Base-by-base conservation (phyloP, 2,113 vertebrate species). In the Indicator maculatus region DNA sequence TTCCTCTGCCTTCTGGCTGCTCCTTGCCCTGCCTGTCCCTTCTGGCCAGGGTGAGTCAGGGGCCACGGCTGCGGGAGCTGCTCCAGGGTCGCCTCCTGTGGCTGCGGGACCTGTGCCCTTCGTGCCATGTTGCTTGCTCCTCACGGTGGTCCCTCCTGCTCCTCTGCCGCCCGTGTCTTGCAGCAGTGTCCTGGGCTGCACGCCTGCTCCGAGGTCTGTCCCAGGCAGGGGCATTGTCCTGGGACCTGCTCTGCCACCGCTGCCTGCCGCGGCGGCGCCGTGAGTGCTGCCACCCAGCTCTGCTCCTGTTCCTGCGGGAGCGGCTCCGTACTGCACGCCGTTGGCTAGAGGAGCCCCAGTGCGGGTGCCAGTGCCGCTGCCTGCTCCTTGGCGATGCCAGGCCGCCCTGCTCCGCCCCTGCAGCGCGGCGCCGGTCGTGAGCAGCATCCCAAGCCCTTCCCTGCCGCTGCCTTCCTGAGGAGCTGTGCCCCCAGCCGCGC, bases 341-440 rank as follows among this genome's bases (percentile, higher is more conserved):
- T 20, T 5, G 24, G n/a, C 60, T 5, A n/a, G 27, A 56, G 39
- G 19, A 30, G 18, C 12, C 16, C 59, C 50, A 11, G 9, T 8
- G 8, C 20, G 16, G 26, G 39, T 8, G 6, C n/a, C 9, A 7
- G 7, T 3, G 8, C 15, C 1, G 33, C 28, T 50, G 12, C 9
- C 47, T 36, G 8, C 52, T 27, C 31, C 47, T 8, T 2, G 2
- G 16, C n/a, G 70, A 56, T 27, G 10, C 50, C 1, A 4, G 39
- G 52, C 3, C 1, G 1, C 27, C 41, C 41, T 15, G 1, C 19
- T 19, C 3, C 0, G 4, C 14, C 47, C 67, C 24, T 3, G 7
- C 13, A 52, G 45, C 33, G 11, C 0, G 5, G 66, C 20, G 17
- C 21, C 36, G 28, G 2, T 30, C 8, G 1, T 2, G 12, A 20